These are phyloP conservation scores for Melipona bicolor DNA, from an alignment of 2,888 invertebrate species.

Conservation along the genomic window DNA sequence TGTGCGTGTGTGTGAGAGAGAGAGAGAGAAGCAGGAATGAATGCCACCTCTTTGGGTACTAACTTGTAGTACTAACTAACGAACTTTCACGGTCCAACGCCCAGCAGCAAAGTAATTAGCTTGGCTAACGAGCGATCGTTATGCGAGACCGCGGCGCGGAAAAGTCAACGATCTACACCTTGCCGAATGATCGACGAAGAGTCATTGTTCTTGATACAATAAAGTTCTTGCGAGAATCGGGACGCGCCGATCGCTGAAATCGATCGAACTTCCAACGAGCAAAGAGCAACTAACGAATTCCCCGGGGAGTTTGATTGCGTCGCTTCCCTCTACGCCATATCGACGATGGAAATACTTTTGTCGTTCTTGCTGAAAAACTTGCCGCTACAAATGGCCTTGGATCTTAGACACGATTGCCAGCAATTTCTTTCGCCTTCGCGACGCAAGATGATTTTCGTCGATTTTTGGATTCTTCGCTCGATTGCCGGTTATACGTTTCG, in stretches of 20 bases:
- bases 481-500: neutral
- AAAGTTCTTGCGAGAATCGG: slow-evolving; percentile 14
- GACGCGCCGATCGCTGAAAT: neutral
- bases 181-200: slow-evolving; percentile 48
- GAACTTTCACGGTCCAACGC: slow-evolving; percentile 67
- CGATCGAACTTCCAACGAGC: slow-evolving; percentile 1
- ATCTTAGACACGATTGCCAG: neutral
- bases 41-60: slow-evolving; percentile 53
- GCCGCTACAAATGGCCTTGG: neutral
- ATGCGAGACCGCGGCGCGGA: slow-evolving; percentile 57
- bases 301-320: neutral
- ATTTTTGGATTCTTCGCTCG: neutral
- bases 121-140: slow-evolving; percentile 69
- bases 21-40: slow-evolving; percentile 13
- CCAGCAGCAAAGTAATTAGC: slow-evolving; percentile 66
- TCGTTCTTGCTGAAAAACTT: neutral
- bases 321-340: neutral
- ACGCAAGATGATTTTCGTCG: neutral
- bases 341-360: neutral
- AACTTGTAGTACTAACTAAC: slow-evolving; percentile 65
- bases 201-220: slow-evolving; percentile 49
- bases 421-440: neutral
- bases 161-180: slow-evolving; percentile 62
- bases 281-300: slow-evolving; percentile 10
- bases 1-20: neutral